These are phyloP conservation scores for Anisognathus igniventris DNA, from an alignment of 2,797 vertebrate genomes.

Conservation along the genomic window DNA sequence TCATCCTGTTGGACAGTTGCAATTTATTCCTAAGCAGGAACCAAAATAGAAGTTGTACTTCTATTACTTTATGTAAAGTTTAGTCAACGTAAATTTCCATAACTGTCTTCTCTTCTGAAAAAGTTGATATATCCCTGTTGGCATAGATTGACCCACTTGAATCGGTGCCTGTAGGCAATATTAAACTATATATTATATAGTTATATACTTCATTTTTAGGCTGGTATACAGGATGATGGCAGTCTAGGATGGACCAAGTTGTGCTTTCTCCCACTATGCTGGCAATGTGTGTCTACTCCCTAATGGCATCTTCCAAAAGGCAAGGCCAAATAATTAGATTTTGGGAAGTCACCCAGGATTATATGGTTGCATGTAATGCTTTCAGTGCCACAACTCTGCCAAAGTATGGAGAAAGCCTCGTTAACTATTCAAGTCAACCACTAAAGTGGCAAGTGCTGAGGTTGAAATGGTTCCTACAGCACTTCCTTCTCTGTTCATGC, in stretches of 20 bases:
- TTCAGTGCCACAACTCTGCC: not conserved
- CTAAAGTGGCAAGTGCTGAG: not conserved
- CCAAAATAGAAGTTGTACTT: not conserved
- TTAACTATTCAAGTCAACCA: not conserved
- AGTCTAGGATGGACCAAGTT: not conserved
- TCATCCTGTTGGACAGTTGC: not conserved
- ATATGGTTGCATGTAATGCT: not conserved
- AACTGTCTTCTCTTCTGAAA: not conserved
- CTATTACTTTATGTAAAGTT: not conserved
- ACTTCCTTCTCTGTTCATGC: not conserved
- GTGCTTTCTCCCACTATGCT: not conserved
- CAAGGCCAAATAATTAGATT: not conserved
- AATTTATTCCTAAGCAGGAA: not conserved
- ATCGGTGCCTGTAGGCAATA: not conserved
- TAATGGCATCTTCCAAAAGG: not conserved
- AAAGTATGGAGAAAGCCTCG: not conserved
- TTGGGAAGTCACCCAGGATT: not conserved
- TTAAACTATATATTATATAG: not conserved
- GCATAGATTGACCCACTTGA: not conserved
- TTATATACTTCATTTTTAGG: not conserved
- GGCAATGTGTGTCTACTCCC: not conserved
- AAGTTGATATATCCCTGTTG: not conserved
- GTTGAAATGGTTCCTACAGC: not conserved
- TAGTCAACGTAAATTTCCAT: not conserved
- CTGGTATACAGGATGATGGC: not conserved